Evolutionary conservation across 2,888 invertebrate genomes (phyloP), one percentile per base, ranked within the genome.

Genomic region (Xylocampa areola): DNA sequence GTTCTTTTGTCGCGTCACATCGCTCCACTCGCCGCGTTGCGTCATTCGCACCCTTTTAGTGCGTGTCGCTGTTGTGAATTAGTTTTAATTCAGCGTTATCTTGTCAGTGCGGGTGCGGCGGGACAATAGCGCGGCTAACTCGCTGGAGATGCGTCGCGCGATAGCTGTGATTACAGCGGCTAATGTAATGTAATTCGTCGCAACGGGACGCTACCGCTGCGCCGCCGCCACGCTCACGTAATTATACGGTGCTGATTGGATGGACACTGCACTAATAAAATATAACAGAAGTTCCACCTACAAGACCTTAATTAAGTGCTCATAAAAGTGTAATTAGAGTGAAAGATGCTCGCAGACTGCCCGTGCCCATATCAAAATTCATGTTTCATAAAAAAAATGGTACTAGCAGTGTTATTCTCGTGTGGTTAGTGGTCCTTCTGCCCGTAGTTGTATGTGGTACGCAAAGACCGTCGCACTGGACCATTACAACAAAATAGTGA

Each of bases 41-140:
- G 23, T 39, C 37, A 23, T 25, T 41, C 30, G 47, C 53, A 23
- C 47, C 59, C 45, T 51, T 53, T 59, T 39, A 43, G 32, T 48
- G 52, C 66, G 58, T 54, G 49, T 50, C 50, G 55, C 49, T 60
- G 39, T 44, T 65, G 62, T 61, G 61, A 76, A 75, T 81, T 73
- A 70, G 74, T 73, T 78, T 76, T 73, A 80, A 81, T 80, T 75
- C 49, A 53, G 39, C 59, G 58, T 71, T 74, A 78, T 73, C 76
- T 50, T 10, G 29, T 8, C 29, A 4, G 19, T 13, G 27, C 13
- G n/a, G 27, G 27, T 4, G 29, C 16, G 55, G 51, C 16, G 65
- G 54, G 68, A 81, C 78, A 82, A 80, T 76, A 65, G 74, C 62
- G 50, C 52, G 55, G 70, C 79, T 79, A 79, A 80, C 80, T 77